Conservation (phyloP, 2,888 invertebrate species). For the Pandemis heparana region DNA sequence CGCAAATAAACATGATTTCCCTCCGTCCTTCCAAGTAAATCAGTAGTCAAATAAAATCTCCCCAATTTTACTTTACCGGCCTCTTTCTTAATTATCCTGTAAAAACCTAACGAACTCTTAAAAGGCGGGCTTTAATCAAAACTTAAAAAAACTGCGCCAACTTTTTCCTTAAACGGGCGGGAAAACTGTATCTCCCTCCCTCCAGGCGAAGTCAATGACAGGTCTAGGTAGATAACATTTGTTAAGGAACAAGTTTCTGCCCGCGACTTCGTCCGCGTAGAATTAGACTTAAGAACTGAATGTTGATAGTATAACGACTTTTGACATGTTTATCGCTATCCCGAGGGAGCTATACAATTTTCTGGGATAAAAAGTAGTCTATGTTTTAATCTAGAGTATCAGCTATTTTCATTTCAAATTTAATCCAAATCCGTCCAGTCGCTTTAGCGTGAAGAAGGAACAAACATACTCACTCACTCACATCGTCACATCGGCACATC, state of each 20-base stretch:
- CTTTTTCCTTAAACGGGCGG: constrained; percentile 9
- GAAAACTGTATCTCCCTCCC: constrained; percentile 20
- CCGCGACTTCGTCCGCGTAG: too few relatives aligned
- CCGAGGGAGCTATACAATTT: too few relatives aligned
- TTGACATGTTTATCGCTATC: too few relatives aligned
- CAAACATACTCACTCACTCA: too few relatives aligned
- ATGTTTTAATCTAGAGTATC: too few relatives aligned
- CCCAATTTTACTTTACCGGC: constrained; percentile 17
- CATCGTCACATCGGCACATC: too few relatives aligned
- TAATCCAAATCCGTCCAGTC: too few relatives aligned
- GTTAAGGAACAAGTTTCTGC: not conserved
- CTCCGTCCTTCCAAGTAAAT: constrained; percentile 7
- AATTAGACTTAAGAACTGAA: too few relatives aligned
- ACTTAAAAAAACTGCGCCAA: constrained; percentile 21
- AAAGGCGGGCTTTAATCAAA: constrained; percentile 22
- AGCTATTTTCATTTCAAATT: too few relatives aligned
- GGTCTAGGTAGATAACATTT: constrained; percentile 17
- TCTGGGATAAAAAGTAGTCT: too few relatives aligned
- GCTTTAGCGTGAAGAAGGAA: too few relatives aligned
- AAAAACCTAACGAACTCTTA: constrained; percentile 24
- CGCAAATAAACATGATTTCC: not conserved
- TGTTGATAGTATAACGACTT: too few relatives aligned
- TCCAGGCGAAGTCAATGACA: constrained; percentile 28
- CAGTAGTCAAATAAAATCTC: constrained; percentile 11
- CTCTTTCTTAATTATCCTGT: constrained; percentile 21